Base-by-base conservation (phyloP, 2,797 vertebrate genomes). In the Cirrhinus molitorella region DNA sequence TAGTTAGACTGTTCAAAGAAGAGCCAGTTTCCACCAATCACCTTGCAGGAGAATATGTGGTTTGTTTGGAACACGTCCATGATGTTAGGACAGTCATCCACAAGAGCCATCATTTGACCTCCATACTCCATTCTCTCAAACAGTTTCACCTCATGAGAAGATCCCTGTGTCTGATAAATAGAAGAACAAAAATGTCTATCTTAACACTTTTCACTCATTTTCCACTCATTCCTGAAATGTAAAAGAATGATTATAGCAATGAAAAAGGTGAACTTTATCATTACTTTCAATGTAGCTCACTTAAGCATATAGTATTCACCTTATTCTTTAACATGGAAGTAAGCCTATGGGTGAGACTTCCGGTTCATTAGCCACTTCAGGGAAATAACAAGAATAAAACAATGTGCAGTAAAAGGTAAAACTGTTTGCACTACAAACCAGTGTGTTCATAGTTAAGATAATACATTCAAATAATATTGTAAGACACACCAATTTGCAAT, bases 1-100 rank as follows among this genome's bases (percentile, higher is more conserved):
- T 91, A 96, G 92, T 95, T 95, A 66, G 95, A 93, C 87, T 95
- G 94, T 89, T 96, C 95, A n/a, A 95, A 95, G 92, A 96, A 95
- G 91, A 95, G 94, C 94, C 95, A 95, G 93, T 91, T 93, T 91
- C 94, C 95, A 31, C 94, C 93, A 92, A 94, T 93, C 67, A 95
- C 91, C 77, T 95, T 95, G 91, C 93, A 93, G 88, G 95, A 96
- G 92, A 95, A 95, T 84, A 96, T 90, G 23, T 95, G 93, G 91
- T 94, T 94, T 86, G 94, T 94, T 53, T 95, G 95, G 93, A 95
- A 96, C 89, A 94, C 95, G 88, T 95, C 93, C 68, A 93, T 94
- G 88, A 96, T 93, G 90, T 93, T 94, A 80, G 95, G 91, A 87
- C 95, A 96, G 90, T 96, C 94, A 40, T 95, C 95, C 92, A 92